Percentiles rank a stretch among this genome's conserved stretches.
Evolutionary conservation across 1,140 invertebrate species (phyloP).

Genomic region (Aphelenchoides fujianensis): DNA sequence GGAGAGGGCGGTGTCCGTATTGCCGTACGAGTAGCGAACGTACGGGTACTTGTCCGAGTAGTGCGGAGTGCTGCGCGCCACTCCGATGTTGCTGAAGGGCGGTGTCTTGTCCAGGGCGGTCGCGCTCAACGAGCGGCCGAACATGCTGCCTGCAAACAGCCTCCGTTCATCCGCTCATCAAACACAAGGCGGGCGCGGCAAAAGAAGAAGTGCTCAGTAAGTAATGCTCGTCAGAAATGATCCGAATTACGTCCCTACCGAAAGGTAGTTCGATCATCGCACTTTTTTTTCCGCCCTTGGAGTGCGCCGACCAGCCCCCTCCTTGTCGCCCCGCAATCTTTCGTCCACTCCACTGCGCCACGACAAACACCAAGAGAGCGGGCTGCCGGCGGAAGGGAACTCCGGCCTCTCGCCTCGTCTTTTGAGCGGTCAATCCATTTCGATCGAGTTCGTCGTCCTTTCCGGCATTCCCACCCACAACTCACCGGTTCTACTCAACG

Average conservation of each 20-base stretch:
- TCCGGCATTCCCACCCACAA: too few relatives aligned
- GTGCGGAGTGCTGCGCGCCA: slow-evolving; percentile 38
- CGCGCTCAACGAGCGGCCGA: slow-evolving; percentile 30
- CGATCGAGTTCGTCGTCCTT: too few relatives aligned
- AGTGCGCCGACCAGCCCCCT: not conserved
- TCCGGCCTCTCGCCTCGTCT: not conserved
- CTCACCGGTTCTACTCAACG: slow-evolving; percentile 17
- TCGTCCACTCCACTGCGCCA: not conserved
- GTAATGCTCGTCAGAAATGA: slow-evolving; percentile 8
- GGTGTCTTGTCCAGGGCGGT: slow-evolving; percentile 35
- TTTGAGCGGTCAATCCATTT: too few relatives aligned
- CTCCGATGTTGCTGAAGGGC: slow-evolving; percentile 35
- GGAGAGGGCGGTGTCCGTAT: slow-evolving; percentile 31
- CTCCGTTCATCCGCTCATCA: not conserved
- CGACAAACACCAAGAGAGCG: not conserved
- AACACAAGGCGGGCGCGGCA: not conserved
- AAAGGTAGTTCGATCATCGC: not conserved
- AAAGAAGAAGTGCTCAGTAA: slow-evolving; percentile 18
- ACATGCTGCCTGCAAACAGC: slow-evolving; percentile 19
- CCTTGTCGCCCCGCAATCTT: not conserved
- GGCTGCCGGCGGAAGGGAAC: not conserved
- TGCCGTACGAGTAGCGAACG: slow-evolving; percentile 42
- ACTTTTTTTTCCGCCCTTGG: not conserved
- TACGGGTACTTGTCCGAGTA: slow-evolving; percentile 46
- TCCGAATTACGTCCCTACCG: slow-evolving; percentile 26